Evolutionary conservation across 2,888 invertebrate species (phyloP), one percentile per base, ranked within the genome.

Genomic region (Choristoneura rosaceana): DNA sequence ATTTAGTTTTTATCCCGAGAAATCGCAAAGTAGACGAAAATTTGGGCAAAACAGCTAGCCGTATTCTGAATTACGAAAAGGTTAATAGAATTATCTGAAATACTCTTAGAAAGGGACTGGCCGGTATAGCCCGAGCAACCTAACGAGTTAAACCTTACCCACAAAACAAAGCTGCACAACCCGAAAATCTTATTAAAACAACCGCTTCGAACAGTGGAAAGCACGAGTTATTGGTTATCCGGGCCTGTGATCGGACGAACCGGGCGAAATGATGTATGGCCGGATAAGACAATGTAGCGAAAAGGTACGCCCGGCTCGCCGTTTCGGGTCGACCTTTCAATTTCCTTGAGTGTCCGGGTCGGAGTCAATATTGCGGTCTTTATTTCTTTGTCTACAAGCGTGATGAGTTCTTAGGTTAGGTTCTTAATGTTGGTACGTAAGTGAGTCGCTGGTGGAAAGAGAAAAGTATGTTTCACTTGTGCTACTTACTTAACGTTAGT

Each of bases 321-420:
- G 74, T 76, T 80, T 81, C 87, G 84, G 86, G 82, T 82, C 85
- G 88, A 89, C 89, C 90, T 90, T 91, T 91, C 92, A 91, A 92
- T 92, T 91, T 92, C 88, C 90, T 86, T 87, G 87, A 91, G 89
- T 88, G 87, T 84, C 80, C 80, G 81, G 79, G 77, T 79, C 82
- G 79, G 79, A 76, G 73, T 73, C 74, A 74, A 78, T 80, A 81
- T 77, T 76, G 76, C 77, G 78, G 81, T 81, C 79, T 83, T 84
- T 84, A 86, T 85, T 82, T 84, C 85, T 75, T 75, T 75, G 69
- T 75, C 82, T 82, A 79, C 80, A 79, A 70, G 79, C 80, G 78
- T 80, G 81, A 84, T 82, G 83, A 82, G 83, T 84, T 83, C 80
- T 80, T 83, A 81, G 80, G 77, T 80, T 83, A 82, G 80, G 76